These are phyloP conservation scores for Drosophila yooni DNA, from an alignment of 2,888 invertebrate species.

Conservation along the genomic window DNA sequence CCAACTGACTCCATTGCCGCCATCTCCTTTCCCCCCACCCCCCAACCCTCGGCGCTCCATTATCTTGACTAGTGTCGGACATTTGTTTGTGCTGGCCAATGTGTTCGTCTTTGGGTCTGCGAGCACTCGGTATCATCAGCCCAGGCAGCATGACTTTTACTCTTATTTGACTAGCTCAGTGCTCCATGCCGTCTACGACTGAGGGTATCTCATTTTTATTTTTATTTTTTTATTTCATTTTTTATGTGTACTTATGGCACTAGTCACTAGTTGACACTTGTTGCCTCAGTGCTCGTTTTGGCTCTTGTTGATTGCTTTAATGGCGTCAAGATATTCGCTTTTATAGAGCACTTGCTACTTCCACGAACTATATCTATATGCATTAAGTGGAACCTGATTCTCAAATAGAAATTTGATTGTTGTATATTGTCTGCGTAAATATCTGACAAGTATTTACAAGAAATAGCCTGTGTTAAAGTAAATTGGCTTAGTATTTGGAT, in stretches of 20 bases:
- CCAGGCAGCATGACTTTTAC: conserved; percentile 29
- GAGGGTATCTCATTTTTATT: conserved; percentile 24
- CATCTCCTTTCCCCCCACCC: neutral
- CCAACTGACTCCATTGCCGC: conserved; percentile 11
- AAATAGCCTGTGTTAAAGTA: neutral
- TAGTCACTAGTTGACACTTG: conserved; percentile 77
- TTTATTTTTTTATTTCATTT: conserved; percentile 25
- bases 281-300: conserved; percentile 37
- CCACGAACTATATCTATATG: conserved; percentile 60
- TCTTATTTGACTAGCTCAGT: conserved; percentile 49
- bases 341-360: conserved; percentile 70
- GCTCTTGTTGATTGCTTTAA: conserved; percentile 64
- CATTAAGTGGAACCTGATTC: conserved; percentile 45
- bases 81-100: conserved; percentile 60
- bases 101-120: conserved; percentile 13
- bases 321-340: conserved; percentile 81
- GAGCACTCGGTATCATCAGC: conserved; percentile 23
- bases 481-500: neutral
- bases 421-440: conserved; percentile 20
- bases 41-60: conserved; percentile 4
- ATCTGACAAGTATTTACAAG: neutral
- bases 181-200: conserved; percentile 21
- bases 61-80: conserved; percentile 57
- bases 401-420: conserved; percentile 18
- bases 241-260: conserved; percentile 75